Base-by-base conservation (phyloP, 2,888 invertebrate species). In the Magallana nippona region DNA sequence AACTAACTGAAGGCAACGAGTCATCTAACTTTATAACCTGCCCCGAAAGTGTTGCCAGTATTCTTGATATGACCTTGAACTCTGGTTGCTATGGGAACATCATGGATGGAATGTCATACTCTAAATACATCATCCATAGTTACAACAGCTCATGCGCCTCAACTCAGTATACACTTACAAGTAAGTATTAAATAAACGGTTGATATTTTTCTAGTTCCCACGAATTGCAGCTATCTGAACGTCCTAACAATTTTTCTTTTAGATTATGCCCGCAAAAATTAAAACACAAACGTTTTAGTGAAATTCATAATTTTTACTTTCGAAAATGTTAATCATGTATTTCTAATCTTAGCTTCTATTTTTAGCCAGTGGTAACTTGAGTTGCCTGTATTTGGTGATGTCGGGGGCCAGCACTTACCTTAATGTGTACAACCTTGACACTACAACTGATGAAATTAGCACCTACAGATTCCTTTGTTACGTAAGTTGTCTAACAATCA, bases 91-190 rank as follows among this genome's bases (percentile, higher is more conserved):
- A 15, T 44, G 82, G 60, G 10, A 82, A 44, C 27, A 19, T 55
- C 1, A 58, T 82, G 19, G 22, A 60, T 13, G 82, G 82, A 19
- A 22, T 55, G 44, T 17, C 44, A 15, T 17, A 19, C n/a, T 11
- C 32, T 19, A 55, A 58, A 15, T 44, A 58, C 19, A 22, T 78
- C 19, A 78, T 55, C n/a, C 78, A 82, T 44, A 19, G 19, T n/a
- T 82, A 82, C 55, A 56, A 77, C 22, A 71, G 22, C 10, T 82
- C 82, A 1, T 82, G 82, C 22, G 78, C 55, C 22, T 60, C 82
- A 58, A 57, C 77, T n/a, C 58, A 58, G 15, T 58, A 78, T 17
- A 56, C 82, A 44, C 55, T 78, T 82, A 78, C 32, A 58, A 71
- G 71, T 71, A 15, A 71, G 71, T 71, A 22, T 71, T 44, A 5